Percentiles rank a stretch among this genome's conserved stretches.
Evolutionary conservation across 2,888 invertebrate species (phyloP).

Genomic region (Nymphalis c-album): DNA sequence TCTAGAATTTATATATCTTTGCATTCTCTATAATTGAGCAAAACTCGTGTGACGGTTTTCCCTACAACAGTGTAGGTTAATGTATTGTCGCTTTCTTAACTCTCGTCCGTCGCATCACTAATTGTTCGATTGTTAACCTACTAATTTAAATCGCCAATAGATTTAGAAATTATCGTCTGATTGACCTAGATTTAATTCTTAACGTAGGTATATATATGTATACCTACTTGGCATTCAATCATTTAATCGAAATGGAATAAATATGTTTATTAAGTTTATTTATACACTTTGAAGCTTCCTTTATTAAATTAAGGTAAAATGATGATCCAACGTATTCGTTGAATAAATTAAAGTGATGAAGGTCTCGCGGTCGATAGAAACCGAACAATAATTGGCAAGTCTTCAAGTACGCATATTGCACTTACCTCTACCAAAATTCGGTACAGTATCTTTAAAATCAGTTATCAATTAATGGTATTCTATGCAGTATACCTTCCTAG

Average conservation of each 20-base stretch:
- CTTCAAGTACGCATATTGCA: slow-evolving; percentile 72
- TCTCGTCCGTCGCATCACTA: slow-evolving; percentile 69
- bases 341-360: slow-evolving; percentile 64
- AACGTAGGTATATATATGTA: slow-evolving; percentile 4
- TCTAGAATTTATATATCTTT: slow-evolving; percentile 47
- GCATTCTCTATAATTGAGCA: slow-evolving; percentile 68
- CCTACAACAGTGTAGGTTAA: slow-evolving; percentile 72
- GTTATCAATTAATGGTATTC: slow-evolving; percentile 45
- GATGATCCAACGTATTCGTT: slow-evolving; percentile 57
- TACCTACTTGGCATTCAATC: not conserved
- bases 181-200: slow-evolving; percentile 50
- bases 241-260: slow-evolving; percentile 11
- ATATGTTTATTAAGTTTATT: slow-evolving; percentile 28
- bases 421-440: slow-evolving; percentile 69
- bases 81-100: slow-evolving; percentile 75
- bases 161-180: slow-evolving; percentile 59
- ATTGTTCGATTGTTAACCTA: slow-evolving; percentile 74
- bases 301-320: slow-evolving; percentile 39
- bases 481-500: slow-evolving; percentile 54
- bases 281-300: slow-evolving; percentile 31
- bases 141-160: slow-evolving; percentile 69
- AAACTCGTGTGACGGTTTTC: slow-evolving; percentile 75
- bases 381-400: slow-evolving; percentile 73
- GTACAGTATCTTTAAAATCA: slow-evolving; percentile 55
- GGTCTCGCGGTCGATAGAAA: slow-evolving; percentile 68